Evolutionary conservation across 2,888 invertebrate genomes (phyloP), one percentile per base, ranked within the genome.

Genomic region (Synanthedon myopaeformis): DNA sequence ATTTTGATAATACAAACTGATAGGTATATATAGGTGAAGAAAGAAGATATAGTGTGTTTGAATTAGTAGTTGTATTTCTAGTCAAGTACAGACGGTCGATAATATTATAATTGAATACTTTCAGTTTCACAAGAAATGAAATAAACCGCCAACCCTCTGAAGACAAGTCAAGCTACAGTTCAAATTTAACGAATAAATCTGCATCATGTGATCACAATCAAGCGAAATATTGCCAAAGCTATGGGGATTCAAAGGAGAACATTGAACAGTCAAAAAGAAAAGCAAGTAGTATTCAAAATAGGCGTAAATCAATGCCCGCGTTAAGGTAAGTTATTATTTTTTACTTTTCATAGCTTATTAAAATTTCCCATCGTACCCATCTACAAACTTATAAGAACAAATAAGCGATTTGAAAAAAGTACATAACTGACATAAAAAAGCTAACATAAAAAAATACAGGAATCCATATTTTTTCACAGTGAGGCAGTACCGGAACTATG

Each of bases 231-330:
- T 14, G 45, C 45, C 45, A 45, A n/a, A 14, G 45, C 12, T 35
- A 51, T 51, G 28, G 35, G 2, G 14, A 51, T n/a, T 51, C 35
- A 12, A 28, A 51, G 11, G 41, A 51, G 54, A 52, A 51, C 42
- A 42, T 51, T 49, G 23, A 54, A 54, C 52, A 58, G 35, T 53
- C 41, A 4, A 60, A 57, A 10, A 54, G 56, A 13, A 56, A 52
- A 58, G 58, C 65, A 49, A 53, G 51, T 5, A 67, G 63, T 55
- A 72, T 82, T 54, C 67, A 57, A 35, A 59, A 67, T 49, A 73
- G 81, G 61, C 66, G 79, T 41, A 81, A 81, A 58, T 82, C 80
- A 41, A 72, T 77, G 69, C 72, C 76, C 42, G 66, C 62, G 56
- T 52, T 60, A n/a, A 70, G 70, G 82, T 82, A 66, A 65, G 23